phyloP scores from a whole-genome alignment of 2,797 vertebrate genomes.

The Enteromius viviparus region DNA sequence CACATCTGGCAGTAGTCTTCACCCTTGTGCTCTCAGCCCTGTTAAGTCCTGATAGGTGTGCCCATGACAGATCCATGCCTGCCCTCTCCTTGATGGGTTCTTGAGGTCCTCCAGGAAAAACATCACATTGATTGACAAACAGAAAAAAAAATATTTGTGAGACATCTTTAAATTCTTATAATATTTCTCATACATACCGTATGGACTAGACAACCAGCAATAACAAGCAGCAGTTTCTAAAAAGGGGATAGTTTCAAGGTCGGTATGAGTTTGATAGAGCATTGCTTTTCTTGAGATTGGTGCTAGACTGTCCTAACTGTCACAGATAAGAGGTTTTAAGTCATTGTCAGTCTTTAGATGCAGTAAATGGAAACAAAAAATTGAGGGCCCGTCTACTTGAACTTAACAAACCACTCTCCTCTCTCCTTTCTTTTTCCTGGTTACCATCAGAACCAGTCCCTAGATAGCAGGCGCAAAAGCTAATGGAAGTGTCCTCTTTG shows the following conservation, averaged over 20 bases:
- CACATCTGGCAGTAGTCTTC: slow-evolving; percentile 26
- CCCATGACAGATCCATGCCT: slow-evolving; percentile 23
- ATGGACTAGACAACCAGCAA: neutral
- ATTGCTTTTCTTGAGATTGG: slow-evolving; percentile 7
- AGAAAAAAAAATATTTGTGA: neutral
- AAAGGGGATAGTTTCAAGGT: neutral
- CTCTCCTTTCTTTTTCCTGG: slow-evolving; percentile 20
- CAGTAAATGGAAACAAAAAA: slow-evolving; percentile 45
- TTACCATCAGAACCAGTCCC: slow-evolving; percentile 58
- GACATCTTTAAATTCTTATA: neutral
- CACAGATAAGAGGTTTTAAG: neutral
- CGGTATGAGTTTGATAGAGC: neutral
- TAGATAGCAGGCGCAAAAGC: slow-evolving; percentile 49
- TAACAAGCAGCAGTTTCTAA: neutral
- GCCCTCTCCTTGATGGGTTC: slow-evolving; percentile 14
- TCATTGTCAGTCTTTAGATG: slow-evolving; percentile 15
- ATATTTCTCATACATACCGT: neutral
- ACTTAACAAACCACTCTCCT: slow-evolving; percentile 51
- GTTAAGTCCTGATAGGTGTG: slow-evolving; percentile 24
- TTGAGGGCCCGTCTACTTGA: slow-evolving; percentile 40
- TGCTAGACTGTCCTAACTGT: neutral
- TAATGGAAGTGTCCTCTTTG: slow-evolving; percentile 63
- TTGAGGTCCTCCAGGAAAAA: slow-evolving; percentile 1
- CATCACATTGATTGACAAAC: slow-evolving; percentile 12
- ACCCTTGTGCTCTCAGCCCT: slow-evolving; percentile 21